phyloP scores from a whole-genome alignment of 2,888 invertebrate species.

The Julus scandinavius region DNA sequence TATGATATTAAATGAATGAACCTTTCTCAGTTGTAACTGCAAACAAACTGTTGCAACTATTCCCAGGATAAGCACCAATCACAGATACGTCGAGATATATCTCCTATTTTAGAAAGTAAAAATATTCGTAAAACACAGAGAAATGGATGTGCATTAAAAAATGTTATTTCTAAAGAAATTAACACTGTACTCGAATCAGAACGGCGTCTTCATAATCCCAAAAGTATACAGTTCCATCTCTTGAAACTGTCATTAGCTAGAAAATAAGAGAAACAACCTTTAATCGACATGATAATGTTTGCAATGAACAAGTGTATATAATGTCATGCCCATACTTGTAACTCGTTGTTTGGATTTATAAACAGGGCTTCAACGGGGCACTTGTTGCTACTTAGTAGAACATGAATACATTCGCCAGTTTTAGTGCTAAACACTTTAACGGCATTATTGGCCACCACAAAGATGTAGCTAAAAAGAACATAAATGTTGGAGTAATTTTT shows the following conservation, averaged over 20 bases:
- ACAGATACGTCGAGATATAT: background rate
- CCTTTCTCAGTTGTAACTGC: background rate
- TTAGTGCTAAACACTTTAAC: slow-evolving; percentile 74
- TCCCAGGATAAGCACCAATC: background rate
- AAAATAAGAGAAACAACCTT: slow-evolving; percentile 31
- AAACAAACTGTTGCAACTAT: background rate
- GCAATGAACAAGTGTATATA: background rate
- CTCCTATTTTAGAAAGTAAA: background rate
- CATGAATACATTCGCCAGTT: slow-evolving; percentile 74
- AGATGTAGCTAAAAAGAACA: slow-evolving; percentile 66
- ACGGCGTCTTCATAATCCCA: slow-evolving; percentile 57
- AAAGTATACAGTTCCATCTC: slow-evolving; percentile 36
- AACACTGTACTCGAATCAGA: slow-evolving; percentile 46
- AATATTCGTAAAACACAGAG: background rate
- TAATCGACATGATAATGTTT: background rate
- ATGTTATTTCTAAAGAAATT: background rate
- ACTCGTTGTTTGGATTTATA: slow-evolving; percentile 47
- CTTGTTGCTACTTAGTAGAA: slow-evolving; percentile 68
- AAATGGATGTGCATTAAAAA: background rate
- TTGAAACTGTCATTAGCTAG: slow-evolving; percentile 54
- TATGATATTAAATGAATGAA: background rate
- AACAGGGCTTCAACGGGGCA: slow-evolving; percentile 64
- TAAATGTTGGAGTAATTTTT: background rate
- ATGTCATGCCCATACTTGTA: slow-evolving; percentile 47
- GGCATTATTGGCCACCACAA: slow-evolving; percentile 72